Evolutionary conservation across 2,113 vertebrate species (phyloP).

Genomic region (Sinosuthora webbiana): DNA sequence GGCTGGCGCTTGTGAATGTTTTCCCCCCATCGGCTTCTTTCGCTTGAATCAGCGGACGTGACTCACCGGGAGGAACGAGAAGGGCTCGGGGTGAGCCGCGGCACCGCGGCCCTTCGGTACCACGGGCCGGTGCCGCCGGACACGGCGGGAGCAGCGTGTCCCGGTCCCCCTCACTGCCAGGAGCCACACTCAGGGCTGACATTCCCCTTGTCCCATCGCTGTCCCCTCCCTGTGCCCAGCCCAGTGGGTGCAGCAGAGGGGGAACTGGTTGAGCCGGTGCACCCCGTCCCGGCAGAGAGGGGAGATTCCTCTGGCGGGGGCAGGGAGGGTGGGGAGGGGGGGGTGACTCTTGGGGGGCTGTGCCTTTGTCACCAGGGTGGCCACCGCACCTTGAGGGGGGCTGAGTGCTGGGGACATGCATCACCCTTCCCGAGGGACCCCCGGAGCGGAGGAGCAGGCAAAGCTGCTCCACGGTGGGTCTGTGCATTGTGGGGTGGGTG

Average conservation of each 20-base stretch:
- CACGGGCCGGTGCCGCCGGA: fast-evolving
- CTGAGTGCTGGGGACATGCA: fast-evolving
- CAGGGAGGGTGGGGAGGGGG: too few relatives aligned
- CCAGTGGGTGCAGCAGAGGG: slow-evolving; percentile 18
- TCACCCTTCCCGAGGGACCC: neutral
- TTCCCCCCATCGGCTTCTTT: neutral
- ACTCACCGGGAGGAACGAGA: neutral
- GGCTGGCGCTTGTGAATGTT: neutral
- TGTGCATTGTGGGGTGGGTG: fast-evolving
- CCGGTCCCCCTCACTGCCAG: fast-evolving
- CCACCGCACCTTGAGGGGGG: neutral
- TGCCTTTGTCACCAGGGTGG: neutral
- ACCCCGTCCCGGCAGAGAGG: neutral
- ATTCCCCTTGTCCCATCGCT: neutral
- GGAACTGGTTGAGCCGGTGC: slow-evolving; percentile 15
- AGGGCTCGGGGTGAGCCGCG: neutral
- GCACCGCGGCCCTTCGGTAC: fast-evolving
- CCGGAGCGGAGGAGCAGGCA: fast-evolving
- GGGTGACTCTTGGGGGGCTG: neutral
- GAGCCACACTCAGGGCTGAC: neutral
- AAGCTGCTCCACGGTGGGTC: fast-evolving
- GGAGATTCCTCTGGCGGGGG: neutral
- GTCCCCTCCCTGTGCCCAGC: neutral
- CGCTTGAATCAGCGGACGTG: neutral
- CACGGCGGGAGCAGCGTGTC: fast-evolving